Percentiles rank a stretch among this genome's conserved stretches.
phyloP scores from a whole-genome alignment of 2,888 invertebrate species.

The Calliphora vomitoria region DNA sequence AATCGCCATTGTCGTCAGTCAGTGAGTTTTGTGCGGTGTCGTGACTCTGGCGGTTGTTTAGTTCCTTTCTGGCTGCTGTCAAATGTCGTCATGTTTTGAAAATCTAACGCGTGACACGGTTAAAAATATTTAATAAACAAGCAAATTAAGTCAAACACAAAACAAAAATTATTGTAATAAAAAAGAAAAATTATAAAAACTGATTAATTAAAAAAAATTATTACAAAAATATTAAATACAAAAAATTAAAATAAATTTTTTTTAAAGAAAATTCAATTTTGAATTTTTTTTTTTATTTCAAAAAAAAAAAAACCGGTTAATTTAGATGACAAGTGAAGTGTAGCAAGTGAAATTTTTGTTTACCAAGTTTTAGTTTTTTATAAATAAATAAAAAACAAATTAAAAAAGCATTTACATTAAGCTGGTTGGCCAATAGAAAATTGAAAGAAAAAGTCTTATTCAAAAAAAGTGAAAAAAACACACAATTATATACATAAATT shows the following conservation, averaged over 20 bases:
- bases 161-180: constrained; percentile 41
- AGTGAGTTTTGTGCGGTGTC: constrained; percentile 82
- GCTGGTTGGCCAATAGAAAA: constrained; percentile 59
- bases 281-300: constrained; percentile 26
- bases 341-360: constrained; percentile 72
- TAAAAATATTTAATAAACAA: constrained; percentile 64
- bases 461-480: constrained; percentile 55
- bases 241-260: background rate
- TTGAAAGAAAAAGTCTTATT: constrained; percentile 67
- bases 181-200: constrained; percentile 45
- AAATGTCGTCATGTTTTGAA: constrained; percentile 83
- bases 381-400: constrained; percentile 64
- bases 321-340: constrained; percentile 71
- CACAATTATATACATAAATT: constrained; percentile 70
- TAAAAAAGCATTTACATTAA: constrained; percentile 64
- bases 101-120: constrained; percentile 79
- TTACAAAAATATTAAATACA: background rate
- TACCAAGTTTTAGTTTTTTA: constrained; percentile 53
- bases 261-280: constrained; percentile 17
- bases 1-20: constrained; percentile 76
- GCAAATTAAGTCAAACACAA: constrained; percentile 53
- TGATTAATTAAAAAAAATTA: constrained; percentile 17
- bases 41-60: constrained; percentile 81
- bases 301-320: constrained; percentile 68
- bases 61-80: constrained; percentile 85